Base-by-base conservation (phyloP, 2,113 vertebrate species). In the Amazona vittata region DNA sequence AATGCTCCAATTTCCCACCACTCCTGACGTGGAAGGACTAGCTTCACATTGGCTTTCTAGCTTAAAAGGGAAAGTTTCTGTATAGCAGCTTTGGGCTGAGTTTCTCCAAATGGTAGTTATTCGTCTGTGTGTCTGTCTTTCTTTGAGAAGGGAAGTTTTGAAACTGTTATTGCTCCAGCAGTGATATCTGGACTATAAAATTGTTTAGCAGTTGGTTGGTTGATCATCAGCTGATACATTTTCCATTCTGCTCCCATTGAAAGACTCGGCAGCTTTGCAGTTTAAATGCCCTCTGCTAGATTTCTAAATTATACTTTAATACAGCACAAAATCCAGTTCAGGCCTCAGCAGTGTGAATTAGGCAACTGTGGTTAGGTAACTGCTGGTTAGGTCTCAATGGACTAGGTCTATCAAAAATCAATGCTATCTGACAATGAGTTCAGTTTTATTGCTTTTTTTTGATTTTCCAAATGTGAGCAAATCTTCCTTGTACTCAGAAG, bases 111-210 rank as follows among this genome's bases (percentile, higher is more conserved):
- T 41, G 37, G 12, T 44, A 41, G 29, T 39, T 57, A 35, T 50
- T 81, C 0, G 1, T 12, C 2, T 0, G 14, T 3, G 1, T 64
- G 49, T n/a, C 46, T 75, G 43, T 50, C 64, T 43, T 44, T 50
- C 57, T 43, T 44, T 65, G 17, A 47, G 44, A 12, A 26, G 31
- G 53, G 35, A 46, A 62, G 33, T 67, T 74, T n/a, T 44, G 15
- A 49, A 69, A 33, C 25, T 41, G 2, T 57, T 75, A 24, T 35
- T 82, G 28, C 64, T 64, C 37, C 50, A 46, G 47, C 25, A 64
- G 44, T 19, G n/a, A 33, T 18, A 86, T 59, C 68, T 47, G 49
- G n/a, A 20, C 49, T 41, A 55, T 59, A 59, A 52, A 86, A 69
- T 46, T 50, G 35, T 63, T 76, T 85, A 70, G 59, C 52, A 68